A percentile compares a stretch with the other conserved stretches of the same genome.
phyloP scores from a whole-genome alignment of 2,113 vertebrate genomes.

The chimpanzee (Pan troglodytes) region NHGRI_mPanTro3-v2.1_pri NC_072402.2:60980501-60981000 shows the following conservation, averaged over 20 bases:
- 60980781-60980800: neutral
- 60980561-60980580: neutral
- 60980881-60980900: neutral
- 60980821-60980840: neutral
- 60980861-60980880: neutral
- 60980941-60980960: conserved; percentile 6
- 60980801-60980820: neutral
- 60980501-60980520: neutral
- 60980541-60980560: neutral
- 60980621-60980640: neutral
- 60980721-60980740: conserved; percentile 26
- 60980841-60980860: neutral
- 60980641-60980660: neutral
- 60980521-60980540: neutral
- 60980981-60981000: neutral
- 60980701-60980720: neutral
- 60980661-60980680: neutral
- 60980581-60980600: neutral
- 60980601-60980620: neutral
- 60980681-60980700: neutral
- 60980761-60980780: neutral
- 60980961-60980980: neutral
- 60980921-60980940: neutral
- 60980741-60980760: neutral
- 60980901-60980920: neutral